A percentile compares a stretch with the other conserved stretches of the same genome.
phyloP scores from a whole-genome alignment of 2,797 vertebrate genomes.

The Valencia hispanica region DNA sequence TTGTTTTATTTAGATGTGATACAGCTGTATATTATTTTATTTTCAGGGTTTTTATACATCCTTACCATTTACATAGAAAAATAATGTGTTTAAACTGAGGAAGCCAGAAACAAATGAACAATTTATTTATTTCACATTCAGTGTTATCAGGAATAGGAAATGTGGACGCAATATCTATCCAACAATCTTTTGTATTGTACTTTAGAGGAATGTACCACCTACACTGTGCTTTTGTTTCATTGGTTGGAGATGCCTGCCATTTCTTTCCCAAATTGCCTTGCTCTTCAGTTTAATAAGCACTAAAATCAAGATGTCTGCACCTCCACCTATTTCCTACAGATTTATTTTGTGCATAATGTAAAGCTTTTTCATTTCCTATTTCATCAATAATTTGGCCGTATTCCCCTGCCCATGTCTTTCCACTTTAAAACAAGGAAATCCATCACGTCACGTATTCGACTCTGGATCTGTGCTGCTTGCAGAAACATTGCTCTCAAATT shows the following conservation, averaged over 20 bases:
- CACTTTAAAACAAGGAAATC: not conserved
- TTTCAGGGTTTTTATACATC: not conserved
- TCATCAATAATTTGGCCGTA: constrained; percentile 68
- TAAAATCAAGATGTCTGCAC: constrained; percentile 27
- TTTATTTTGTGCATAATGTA: constrained; percentile 11
- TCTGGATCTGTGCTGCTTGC: not conserved
- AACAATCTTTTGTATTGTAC: not conserved
- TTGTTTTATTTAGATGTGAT: not conserved
- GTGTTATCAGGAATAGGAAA: not conserved
- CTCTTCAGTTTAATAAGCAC: constrained; percentile 63
- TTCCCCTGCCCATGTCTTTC: not conserved
- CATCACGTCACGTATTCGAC: not conserved
- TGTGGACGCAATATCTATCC: not conserved
- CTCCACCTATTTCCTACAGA: constrained; percentile 4
- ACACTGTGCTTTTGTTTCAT: constrained; percentile 4
- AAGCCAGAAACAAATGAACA: not conserved
- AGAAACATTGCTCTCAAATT: not conserved
- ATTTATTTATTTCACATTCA: not conserved
- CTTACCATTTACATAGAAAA: no score
- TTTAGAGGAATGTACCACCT: no score
- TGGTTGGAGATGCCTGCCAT: constrained; percentile 7
- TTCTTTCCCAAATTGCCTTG: constrained; percentile 43
- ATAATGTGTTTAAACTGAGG: not conserved
- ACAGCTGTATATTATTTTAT: not conserved
- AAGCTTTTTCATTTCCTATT: constrained; percentile 52